phyloP scores from a whole-genome alignment of 2,113 vertebrate species.

The Cettia cetti region DNA sequence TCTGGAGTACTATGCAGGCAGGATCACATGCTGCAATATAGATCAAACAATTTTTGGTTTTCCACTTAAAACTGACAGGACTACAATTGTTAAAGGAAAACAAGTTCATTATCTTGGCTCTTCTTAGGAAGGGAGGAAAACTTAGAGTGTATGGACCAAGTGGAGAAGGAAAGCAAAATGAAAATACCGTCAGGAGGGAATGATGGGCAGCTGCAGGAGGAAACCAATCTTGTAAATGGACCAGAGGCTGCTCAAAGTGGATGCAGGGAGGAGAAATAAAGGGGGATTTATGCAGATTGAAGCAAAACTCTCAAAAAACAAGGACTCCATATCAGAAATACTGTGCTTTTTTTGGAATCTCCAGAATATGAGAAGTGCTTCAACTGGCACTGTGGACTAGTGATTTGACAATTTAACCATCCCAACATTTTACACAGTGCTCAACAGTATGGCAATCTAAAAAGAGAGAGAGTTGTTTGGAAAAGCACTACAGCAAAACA shows the following conservation, averaged over 20 bases:
- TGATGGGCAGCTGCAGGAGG: background rate
- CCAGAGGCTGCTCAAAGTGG: background rate
- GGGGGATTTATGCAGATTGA: background rate
- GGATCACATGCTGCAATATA: background rate
- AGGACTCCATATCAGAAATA: background rate
- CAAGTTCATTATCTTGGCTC: slow-evolving; percentile 20
- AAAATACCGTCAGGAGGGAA: background rate
- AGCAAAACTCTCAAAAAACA: background rate
- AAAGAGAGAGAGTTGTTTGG: background rate
- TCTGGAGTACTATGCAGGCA: background rate
- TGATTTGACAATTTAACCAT: background rate
- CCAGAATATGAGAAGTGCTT: background rate
- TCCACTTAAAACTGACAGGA: background rate
- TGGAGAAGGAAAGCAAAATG: background rate
- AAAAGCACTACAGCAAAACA: background rate
- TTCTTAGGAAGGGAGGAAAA: background rate
- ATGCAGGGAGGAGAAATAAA: background rate
- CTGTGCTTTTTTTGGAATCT: background rate
- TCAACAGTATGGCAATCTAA: background rate
- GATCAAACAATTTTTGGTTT: background rate
- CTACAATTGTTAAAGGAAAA: background rate
- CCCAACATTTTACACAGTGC: background rate
- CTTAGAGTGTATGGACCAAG: background rate
- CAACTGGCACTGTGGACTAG: background rate
- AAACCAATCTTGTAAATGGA: slow-evolving; percentile 40